Conservation (phyloP, 1,140 invertebrate genomes). For the Zaprionus ghesquierei region DNA sequence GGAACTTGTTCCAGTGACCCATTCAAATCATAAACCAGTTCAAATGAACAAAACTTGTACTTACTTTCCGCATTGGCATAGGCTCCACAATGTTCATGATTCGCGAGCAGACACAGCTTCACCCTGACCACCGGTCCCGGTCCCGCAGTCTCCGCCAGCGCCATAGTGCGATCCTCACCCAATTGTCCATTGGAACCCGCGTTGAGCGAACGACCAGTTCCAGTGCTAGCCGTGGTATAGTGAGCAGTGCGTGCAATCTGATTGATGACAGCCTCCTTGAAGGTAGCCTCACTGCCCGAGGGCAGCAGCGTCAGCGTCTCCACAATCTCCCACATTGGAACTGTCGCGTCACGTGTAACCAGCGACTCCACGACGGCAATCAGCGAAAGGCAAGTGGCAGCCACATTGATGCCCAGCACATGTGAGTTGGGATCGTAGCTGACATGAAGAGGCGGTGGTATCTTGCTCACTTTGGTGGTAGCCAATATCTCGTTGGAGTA, state of each 20-base stretch:
- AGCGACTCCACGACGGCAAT: conserved; percentile 89
- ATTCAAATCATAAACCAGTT: neutral
- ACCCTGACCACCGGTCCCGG: conserved; percentile 88
- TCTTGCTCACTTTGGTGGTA: conserved; percentile 92
- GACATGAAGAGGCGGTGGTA: conserved; percentile 90
- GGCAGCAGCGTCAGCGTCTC: conserved; percentile 87
- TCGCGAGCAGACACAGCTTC: conserved; percentile 90
- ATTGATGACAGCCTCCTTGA: conserved; percentile 87
- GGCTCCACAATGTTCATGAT: conserved; percentile 91
- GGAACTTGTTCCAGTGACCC: neutral
- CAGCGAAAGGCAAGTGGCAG: conserved; percentile 88
- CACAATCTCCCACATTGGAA: conserved; percentile 88
- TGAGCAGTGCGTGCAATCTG: conserved; percentile 82
- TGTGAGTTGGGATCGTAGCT: conserved; percentile 91
- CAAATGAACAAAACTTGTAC: conserved; percentile 68
- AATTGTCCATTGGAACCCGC: conserved; percentile 81
- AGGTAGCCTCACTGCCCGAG: conserved; percentile 86
- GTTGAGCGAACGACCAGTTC: conserved; percentile 72
- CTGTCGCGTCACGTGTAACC: conserved; percentile 84
- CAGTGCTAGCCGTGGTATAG: conserved; percentile 54
- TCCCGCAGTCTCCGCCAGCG: conserved; percentile 83
- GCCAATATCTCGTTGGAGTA: conserved; percentile 91
- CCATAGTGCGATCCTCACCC: conserved; percentile 83
- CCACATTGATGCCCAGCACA: conserved; percentile 90
- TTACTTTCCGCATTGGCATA: conserved; percentile 91